phyloP scores from a whole-genome alignment of 2,797 vertebrate species.

The Remorina albescens region DNA sequence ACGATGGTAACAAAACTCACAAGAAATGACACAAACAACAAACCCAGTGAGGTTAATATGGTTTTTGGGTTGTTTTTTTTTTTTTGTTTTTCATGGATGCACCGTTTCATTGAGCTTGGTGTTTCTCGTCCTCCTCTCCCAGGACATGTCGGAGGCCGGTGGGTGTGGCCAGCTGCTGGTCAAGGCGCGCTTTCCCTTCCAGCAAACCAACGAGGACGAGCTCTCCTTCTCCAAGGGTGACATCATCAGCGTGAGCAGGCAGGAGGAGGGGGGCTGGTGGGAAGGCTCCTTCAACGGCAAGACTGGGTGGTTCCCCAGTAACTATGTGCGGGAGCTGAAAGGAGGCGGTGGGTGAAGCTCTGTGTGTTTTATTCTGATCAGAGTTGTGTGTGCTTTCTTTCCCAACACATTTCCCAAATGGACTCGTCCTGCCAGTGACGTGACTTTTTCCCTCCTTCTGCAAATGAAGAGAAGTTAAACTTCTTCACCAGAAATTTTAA shows the following conservation, averaged over 20 bases:
- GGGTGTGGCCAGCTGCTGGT: conserved; percentile 91
- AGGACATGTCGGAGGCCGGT: conserved; percentile 96
- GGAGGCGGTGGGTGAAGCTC: conserved; percentile 87
- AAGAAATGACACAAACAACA: neutral
- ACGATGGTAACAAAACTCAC: neutral
- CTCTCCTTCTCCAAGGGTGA: conserved; percentile 95
- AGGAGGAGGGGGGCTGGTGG: conserved; percentile 99
- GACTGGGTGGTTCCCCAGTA: conserved; percentile 97
- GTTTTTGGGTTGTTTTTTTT: no score
- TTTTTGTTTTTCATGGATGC: no score
- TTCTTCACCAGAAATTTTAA: neutral
- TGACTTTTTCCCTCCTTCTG: neutral
- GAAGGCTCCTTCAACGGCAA: conserved; percentile 91
- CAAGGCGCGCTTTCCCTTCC: conserved; percentile 94
- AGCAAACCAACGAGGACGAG: conserved; percentile 97
- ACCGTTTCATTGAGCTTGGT: neutral
- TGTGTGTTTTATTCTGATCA: neutral
- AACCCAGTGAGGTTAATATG: neutral
- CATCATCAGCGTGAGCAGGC: conserved; percentile 92
- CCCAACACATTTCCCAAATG: neutral
- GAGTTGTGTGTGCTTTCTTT: neutral
- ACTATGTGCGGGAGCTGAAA: conserved; percentile 96
- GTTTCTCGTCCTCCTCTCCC: conserved; percentile 13
- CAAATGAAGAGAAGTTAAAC: no score
- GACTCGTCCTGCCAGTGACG: no score